Percentiles rank a stretch among this genome's conserved stretches.
Evolutionary conservation across 2,888 invertebrate species (phyloP).

Genomic region (Andrena hattorfiana): DNA sequence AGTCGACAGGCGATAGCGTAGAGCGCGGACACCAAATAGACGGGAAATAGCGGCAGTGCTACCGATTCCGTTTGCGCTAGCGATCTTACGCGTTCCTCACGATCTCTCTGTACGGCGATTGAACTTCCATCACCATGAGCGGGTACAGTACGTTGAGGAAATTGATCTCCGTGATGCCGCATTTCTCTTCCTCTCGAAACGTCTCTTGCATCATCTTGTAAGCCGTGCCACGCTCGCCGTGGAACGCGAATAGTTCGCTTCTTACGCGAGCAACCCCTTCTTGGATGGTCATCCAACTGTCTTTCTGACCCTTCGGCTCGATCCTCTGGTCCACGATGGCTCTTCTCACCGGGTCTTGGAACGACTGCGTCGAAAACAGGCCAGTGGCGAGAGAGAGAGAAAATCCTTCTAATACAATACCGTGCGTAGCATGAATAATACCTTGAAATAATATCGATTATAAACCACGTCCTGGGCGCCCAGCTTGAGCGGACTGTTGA

Average conservation of each 20-base stretch:
- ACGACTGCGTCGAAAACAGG: slow-evolving; percentile 85
- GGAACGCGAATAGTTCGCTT: slow-evolving; percentile 89
- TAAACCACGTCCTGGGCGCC: slow-evolving; percentile 90
- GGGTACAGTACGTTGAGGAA: slow-evolving; percentile 80
- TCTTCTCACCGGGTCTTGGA: slow-evolving; percentile 88
- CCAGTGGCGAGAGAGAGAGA: no score
- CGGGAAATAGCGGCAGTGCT: no score
- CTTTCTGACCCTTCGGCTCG: slow-evolving; percentile 87
- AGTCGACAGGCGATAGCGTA: background rate
- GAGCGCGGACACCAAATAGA: no score
- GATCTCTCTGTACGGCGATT: slow-evolving; percentile 85
- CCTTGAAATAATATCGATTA: slow-evolving; percentile 89
- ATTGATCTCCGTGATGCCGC: slow-evolving; percentile 89
- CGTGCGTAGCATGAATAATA: slow-evolving; percentile 71
- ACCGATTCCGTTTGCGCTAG: no score
- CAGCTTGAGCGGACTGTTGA: slow-evolving; percentile 88
- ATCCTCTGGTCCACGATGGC: slow-evolving; percentile 89
- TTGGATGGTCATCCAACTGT: slow-evolving; percentile 87
- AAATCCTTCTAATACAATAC: background rate
- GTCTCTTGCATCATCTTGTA: slow-evolving; percentile 89
- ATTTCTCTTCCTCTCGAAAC: slow-evolving; percentile 90
- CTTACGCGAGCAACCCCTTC: slow-evolving; percentile 88
- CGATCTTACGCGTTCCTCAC: slow-evolving; percentile 75
- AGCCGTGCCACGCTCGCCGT: slow-evolving; percentile 89
- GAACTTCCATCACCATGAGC: slow-evolving; percentile 76